phyloP scores from a whole-genome alignment of 2,113 vertebrate genomes.

The Myanophis thanlyinensis region DNA sequence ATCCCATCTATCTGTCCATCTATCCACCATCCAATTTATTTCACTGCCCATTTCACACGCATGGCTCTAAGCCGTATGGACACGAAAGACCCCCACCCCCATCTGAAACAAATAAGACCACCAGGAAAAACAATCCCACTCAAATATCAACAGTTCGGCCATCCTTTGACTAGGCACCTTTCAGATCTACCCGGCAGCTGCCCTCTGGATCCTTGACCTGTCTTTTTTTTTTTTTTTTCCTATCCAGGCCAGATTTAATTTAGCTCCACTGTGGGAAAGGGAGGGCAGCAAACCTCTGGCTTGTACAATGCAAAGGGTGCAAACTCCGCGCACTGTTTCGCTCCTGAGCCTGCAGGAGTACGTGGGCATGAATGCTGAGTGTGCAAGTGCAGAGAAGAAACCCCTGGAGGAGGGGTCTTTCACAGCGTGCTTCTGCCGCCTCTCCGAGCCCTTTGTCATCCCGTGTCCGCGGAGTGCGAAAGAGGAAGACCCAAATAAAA shows the following conservation, averaged over 20 bases:
- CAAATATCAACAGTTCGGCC: neutral
- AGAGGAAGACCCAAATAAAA: neutral
- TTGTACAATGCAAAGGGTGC: neutral
- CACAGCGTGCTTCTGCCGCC: neutral
- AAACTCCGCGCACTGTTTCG: neutral
- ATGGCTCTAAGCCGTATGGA: rapidly evolving
- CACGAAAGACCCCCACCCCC: neutral
- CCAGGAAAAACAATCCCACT: neutral
- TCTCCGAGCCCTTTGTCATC: neutral
- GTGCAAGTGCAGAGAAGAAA: neutral
- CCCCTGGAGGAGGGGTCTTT: neutral
- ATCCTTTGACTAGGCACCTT: neutral
- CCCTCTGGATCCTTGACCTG: neutral
- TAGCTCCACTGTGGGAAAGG: neutral
- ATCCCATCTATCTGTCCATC: no score
- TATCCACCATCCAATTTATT: neutral
- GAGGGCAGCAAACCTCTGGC: neutral
- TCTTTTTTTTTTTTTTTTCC: neutral
- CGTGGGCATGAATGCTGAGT: neutral
- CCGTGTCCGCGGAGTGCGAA: constrained; percentile 51
- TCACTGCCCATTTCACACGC: neutral
- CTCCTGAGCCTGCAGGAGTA: neutral
- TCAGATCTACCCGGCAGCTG: neutral
- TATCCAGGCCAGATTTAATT: neutral
- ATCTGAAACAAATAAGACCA: neutral